phyloP scores from a whole-genome alignment of 2,888 invertebrate genomes.

The Trisateles emortualis region DNA sequence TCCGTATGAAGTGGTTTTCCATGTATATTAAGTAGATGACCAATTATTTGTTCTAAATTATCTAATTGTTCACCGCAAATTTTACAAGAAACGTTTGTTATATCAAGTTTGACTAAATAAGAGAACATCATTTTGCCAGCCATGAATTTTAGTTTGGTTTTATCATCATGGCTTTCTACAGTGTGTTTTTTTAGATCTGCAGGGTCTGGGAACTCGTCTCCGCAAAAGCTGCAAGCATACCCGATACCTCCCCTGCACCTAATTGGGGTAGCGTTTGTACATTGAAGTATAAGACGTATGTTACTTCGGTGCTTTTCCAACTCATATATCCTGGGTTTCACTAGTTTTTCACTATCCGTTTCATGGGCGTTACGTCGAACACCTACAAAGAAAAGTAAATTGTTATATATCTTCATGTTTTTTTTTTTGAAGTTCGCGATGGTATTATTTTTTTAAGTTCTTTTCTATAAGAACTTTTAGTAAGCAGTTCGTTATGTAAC shows the following conservation, averaged over 20 bases:
- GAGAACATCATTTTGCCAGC: constrained; percentile 48
- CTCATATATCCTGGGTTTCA: constrained; percentile 29
- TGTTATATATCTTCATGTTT: constrained; percentile 35
- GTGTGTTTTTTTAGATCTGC: constrained; percentile 56
- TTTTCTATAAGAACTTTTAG: no score
- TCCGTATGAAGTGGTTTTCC: constrained; percentile 38
- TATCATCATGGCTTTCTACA: constrained; percentile 47
- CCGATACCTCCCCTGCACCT: constrained; percentile 49
- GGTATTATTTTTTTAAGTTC: not conserved
- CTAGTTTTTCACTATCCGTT: constrained; percentile 32
- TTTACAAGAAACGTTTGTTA: constrained; percentile 38
- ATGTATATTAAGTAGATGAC: constrained; percentile 46
- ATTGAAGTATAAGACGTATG: constrained; percentile 47
- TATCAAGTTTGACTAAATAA: constrained; percentile 48
- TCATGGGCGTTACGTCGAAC: constrained; percentile 44
- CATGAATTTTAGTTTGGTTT: constrained; percentile 47
- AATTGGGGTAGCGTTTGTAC: constrained; percentile 55
- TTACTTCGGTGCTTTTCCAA: constrained; percentile 44
- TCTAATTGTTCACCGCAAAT: constrained; percentile 37
- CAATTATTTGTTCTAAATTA: constrained; percentile 34
- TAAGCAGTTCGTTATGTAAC: no score
- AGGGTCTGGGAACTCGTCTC: constrained; percentile 50
- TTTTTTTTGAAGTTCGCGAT: constrained; percentile 3
- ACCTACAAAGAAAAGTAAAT: constrained; percentile 56
- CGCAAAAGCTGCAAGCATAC: constrained; percentile 58